phyloP scores from a whole-genome alignment of 2,797 vertebrate species.

The Epinephelus coioides region DNA sequence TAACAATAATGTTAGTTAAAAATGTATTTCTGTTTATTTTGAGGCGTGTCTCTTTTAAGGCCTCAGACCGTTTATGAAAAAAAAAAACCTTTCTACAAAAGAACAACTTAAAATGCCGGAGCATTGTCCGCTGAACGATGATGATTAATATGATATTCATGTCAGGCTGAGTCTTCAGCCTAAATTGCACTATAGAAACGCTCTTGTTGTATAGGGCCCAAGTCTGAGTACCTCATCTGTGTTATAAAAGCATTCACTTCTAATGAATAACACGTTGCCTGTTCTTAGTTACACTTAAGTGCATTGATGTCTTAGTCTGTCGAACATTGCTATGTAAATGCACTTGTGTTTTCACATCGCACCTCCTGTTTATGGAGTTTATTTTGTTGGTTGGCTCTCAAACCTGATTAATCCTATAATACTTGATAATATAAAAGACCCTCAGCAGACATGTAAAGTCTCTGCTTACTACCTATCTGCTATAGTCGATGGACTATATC shows the following conservation, averaged over 20 bases:
- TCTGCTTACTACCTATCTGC: slow-evolving; percentile 45
- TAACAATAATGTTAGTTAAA: slow-evolving; percentile 51
- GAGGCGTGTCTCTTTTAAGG: slow-evolving; percentile 53
- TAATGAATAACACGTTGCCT: slow-evolving; percentile 50
- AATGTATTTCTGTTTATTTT: slow-evolving; percentile 62
- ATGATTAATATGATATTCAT: slow-evolving; percentile 48
- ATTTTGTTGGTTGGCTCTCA: slow-evolving; percentile 49
- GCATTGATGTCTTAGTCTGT: slow-evolving; percentile 67
- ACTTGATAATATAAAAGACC: slow-evolving; percentile 67
- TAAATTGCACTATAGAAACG: slow-evolving; percentile 81
- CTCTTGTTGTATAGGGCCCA: slow-evolving; percentile 75
- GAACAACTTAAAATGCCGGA: slow-evolving; percentile 51
- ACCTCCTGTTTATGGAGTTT: slow-evolving; percentile 47
- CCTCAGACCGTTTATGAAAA: slow-evolving; percentile 36
- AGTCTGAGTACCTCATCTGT: slow-evolving; percentile 79
- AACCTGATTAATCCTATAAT: slow-evolving; percentile 71
- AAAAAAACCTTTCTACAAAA: slow-evolving; percentile 51
- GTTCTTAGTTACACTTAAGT: slow-evolving; percentile 58
- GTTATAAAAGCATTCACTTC: slow-evolving; percentile 60
- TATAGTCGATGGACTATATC: slow-evolving; percentile 45
- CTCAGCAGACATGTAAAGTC: slow-evolving; percentile 43
- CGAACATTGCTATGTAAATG: slow-evolving; percentile 61
- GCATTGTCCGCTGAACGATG: slow-evolving; percentile 61
- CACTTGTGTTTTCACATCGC: slow-evolving; percentile 65
- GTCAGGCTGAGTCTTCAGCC: slow-evolving; percentile 61